Conservation (phyloP, 2,797 vertebrate genomes). For the Diglossa cyanea region DNA sequence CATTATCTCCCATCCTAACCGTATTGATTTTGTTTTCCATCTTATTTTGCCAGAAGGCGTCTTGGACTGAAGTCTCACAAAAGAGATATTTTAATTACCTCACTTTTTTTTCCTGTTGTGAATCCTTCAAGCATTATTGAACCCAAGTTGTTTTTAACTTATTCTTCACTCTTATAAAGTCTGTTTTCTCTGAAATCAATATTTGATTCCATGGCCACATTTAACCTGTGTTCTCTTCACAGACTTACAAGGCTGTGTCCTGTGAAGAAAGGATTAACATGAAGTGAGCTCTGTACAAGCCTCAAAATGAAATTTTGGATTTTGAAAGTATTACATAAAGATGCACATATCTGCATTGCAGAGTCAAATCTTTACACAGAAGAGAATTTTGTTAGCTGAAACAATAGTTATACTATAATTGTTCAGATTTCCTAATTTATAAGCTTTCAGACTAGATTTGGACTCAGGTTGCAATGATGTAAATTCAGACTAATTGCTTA, state of each 20-base stretch:
- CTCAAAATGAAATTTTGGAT: neutral
- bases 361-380: neutral
- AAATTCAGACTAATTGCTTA: neutral
- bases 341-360: neutral
- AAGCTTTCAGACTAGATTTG: neutral
- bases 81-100: neutral
- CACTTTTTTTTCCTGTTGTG: neutral
- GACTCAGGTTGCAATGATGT: fast-evolving
- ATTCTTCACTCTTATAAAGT: neutral
- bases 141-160: neutral
- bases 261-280: neutral
- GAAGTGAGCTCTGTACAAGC: neutral
- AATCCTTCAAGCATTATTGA: neutral
- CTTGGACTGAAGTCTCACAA: neutral
- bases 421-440: neutral
- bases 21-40: neutral
- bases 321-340: neutral
- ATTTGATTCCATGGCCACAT: neutral
- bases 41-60: neutral
- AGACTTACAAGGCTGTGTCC: neutral
- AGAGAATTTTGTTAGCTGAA: neutral
- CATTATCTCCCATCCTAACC: neutral
- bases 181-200: neutral
- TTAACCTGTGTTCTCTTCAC: neutral
- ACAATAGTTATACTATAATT: neutral